A percentile compares a stretch with the other conserved stretches of the same genome.
phyloP scores from a whole-genome alignment of 2,113 vertebrate species.

The Agapornis roseicollis region DNA sequence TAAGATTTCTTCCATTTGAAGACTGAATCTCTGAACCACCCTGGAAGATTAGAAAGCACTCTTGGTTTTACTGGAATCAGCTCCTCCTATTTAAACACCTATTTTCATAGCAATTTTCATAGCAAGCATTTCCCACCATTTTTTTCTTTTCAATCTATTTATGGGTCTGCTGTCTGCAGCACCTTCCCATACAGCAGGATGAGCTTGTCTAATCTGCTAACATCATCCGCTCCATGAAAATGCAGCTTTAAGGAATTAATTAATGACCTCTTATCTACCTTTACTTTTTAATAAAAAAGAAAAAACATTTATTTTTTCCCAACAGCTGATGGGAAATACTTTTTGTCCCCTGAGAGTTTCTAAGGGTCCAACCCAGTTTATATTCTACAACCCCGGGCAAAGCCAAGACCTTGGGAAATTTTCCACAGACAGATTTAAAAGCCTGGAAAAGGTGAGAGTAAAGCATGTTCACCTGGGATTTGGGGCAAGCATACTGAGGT shows the following conservation, averaged over 20 bases:
- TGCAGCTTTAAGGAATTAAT: background rate
- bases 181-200: background rate
- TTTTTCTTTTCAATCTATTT: background rate
- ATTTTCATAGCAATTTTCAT: background rate
- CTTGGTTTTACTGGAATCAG: slow-evolving; percentile 6
- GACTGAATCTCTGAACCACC: background rate
- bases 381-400: background rate
- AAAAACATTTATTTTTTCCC: background rate
- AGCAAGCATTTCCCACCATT: background rate
- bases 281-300: background rate
- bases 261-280: background rate
- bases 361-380: background rate
- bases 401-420: background rate
- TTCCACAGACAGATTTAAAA: background rate
- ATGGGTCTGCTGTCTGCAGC: background rate
- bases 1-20: background rate
- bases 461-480: background rate
- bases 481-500: background rate
- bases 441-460: background rate
- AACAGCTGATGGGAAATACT: background rate
- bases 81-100: background rate
- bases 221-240: background rate
- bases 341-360: background rate
- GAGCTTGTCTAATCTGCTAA: background rate
- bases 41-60: slow-evolving; percentile 3